phyloP scores from a whole-genome alignment of 2,888 invertebrate genomes.

The Callyntrura sp. region DNA sequence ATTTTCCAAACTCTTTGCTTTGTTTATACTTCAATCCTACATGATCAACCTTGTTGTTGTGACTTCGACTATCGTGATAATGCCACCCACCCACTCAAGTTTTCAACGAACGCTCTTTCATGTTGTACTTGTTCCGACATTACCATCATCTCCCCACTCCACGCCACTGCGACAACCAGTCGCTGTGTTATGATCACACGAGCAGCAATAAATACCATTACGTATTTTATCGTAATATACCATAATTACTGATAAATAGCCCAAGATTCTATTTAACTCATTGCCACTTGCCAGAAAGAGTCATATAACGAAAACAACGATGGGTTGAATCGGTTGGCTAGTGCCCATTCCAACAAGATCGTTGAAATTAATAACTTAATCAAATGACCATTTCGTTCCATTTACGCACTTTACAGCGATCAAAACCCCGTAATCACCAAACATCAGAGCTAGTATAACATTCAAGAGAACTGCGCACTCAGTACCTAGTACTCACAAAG shows the following conservation, averaged over 20 bases:
- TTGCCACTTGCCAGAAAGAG: conserved; percentile 57
- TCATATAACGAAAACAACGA: conserved; percentile 2
- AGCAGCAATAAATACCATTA: conserved; percentile 23
- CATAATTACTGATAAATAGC: conserved; percentile 58
- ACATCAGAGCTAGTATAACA: background rate
- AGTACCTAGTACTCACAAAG: conserved; percentile 39
- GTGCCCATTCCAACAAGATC: conserved; percentile 38
- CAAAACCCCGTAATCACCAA: background rate
- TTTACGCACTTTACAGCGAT: background rate
- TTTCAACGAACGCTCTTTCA: conserved; percentile 6
- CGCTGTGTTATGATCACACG: conserved; percentile 6
- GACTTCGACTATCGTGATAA: conserved; percentile 41
- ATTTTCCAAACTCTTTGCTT: conserved; percentile 21
- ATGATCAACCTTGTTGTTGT: conserved; percentile 58
- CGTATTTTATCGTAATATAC: conserved; percentile 48
- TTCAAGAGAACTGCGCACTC: background rate
- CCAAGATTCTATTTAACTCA: conserved; percentile 35
- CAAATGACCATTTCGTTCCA: conserved; percentile 7
- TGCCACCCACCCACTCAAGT: conserved; percentile 63
- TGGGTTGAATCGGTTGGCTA: background rate
- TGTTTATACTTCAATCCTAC: conserved; percentile 48
- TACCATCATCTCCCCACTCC: background rate
- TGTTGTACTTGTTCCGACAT: background rate
- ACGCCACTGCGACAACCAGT: background rate
- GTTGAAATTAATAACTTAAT: background rate